Conservation (phyloP, 64 coral and sea anemone species). For the Montipora efflorescens region DNA sequence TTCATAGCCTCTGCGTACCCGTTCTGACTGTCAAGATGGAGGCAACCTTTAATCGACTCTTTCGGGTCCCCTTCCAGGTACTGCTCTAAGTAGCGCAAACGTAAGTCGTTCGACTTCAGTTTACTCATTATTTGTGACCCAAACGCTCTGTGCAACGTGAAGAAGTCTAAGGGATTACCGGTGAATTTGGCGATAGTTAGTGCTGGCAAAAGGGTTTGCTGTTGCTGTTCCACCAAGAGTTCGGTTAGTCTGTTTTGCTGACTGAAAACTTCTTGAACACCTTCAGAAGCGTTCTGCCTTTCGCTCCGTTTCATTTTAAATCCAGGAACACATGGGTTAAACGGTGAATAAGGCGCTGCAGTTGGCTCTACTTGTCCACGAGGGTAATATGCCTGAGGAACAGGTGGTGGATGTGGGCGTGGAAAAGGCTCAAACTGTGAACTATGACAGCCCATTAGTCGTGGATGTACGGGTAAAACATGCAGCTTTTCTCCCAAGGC, state of each 20-base stretch:
- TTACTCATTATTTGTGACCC: background rate
- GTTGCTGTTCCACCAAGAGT: conserved; percentile 54
- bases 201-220: conserved; percentile 44
- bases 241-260: conserved; percentile 59
- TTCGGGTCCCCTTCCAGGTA: no score
- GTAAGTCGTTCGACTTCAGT: conserved; percentile 31
- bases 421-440: no score
- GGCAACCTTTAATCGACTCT: no score
- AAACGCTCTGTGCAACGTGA: conserved; percentile 54
- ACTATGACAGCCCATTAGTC: no score
- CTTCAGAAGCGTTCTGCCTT: background rate
- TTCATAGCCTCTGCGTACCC: background rate
- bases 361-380: background rate
- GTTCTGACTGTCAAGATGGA: no score
- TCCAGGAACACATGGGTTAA: conserved; percentile 34
- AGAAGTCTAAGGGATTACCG: conserved; percentile 56
- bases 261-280: background rate
- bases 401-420: background rate
- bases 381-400: background rate
- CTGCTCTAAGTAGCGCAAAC: no score
- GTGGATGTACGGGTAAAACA: no score
- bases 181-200: conserved; percentile 58
- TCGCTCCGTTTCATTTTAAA: background rate
- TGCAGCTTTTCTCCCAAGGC: background rate
- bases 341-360: background rate